A percentile compares a stretch with the other conserved stretches of the same genome.
phyloP scores from a whole-genome alignment of 2,797 vertebrate species.

The Stomatorhinus walkeri region DNA sequence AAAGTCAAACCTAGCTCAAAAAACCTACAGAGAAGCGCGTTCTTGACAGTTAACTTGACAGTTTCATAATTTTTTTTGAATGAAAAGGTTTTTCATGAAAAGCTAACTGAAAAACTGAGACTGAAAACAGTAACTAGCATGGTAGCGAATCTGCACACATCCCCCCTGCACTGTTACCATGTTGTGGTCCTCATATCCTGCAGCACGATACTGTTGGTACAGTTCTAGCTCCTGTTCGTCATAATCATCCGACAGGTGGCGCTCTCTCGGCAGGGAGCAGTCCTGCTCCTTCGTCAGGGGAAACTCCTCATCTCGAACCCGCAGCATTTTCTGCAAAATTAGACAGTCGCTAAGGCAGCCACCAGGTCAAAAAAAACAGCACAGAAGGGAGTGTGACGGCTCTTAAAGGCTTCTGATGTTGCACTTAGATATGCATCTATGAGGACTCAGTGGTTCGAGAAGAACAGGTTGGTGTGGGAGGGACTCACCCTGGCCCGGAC shows the following conservation, averaged over 20 bases:
- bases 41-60: neutral
- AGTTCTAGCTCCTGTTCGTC: conserved; percentile 80
- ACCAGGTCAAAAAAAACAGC: neutral
- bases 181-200: conserved; percentile 61
- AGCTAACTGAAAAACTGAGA: neutral
- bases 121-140: neutral
- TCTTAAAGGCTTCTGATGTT: neutral
- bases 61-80: neutral
- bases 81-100: neutral
- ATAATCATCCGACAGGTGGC: conserved; percentile 77
- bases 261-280: conserved; percentile 69
- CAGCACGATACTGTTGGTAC: conserved; percentile 74
- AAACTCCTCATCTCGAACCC: conserved; percentile 77
- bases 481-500: conserved; percentile 79
- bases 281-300: conserved; percentile 69
- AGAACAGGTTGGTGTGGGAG: neutral
- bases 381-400: neutral
- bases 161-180: conserved; percentile 46
- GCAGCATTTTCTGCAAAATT: conserved; percentile 75
- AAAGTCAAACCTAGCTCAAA: neutral
- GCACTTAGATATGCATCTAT: neutral
- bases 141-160: too few species aligned
- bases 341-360: neutral
- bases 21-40: neutral
- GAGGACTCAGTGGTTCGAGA: neutral